Evolutionary conservation across 2,888 invertebrate species (phyloP), one percentile per base, ranked within the genome.

Genomic region (Therioaphis trifolii): DNA sequence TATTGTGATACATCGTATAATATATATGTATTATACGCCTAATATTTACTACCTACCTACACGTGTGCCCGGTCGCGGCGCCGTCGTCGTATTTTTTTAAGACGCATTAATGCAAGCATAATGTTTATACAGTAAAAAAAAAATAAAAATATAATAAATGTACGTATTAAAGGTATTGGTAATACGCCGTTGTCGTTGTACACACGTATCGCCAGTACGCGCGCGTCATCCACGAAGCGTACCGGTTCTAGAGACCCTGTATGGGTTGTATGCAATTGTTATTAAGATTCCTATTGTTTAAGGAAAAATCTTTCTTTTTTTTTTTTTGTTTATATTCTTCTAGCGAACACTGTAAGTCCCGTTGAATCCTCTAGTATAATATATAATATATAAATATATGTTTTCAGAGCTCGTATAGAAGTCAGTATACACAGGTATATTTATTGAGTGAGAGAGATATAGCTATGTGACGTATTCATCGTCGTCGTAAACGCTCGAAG

Each of bases 251-350:
- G 24, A 35, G 58, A 58, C 58, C 58, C 58, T 12, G 24, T 15
- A 46, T n/a, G n/a, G n/a, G n/a, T n/a, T n/a, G 7, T 18, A 52
- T n/a, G n/a, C 52, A 21, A 58, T 24, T 58, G 58, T 24, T 58
- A 58, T 58, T 58, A 21, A 24, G 21, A 58, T n/a, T 21, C 58
- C 58, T 58, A 58, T 58, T 58, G 58, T 58, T 58, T 58, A 21
- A 21, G 24, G 58, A 58, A 58, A 58, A 58, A 12, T 21, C 21
- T 21, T 58, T 12, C 21, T 55, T n/a, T 24, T n/a, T 24, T 24
- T 21, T 52, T 49, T 9, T 55, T 55, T 55, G n/a, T 52, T 21
- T 55, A 4, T n/a, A 9, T 55, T 52, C 35, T 5, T 5, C 35
- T 5, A 35, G 7, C 35, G 35, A 35, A 35, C 35, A 35, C 35